These are phyloP conservation scores for Ectemnius continuus DNA, from an alignment of 2,888 invertebrate genomes.

Conservation along the genomic window DNA sequence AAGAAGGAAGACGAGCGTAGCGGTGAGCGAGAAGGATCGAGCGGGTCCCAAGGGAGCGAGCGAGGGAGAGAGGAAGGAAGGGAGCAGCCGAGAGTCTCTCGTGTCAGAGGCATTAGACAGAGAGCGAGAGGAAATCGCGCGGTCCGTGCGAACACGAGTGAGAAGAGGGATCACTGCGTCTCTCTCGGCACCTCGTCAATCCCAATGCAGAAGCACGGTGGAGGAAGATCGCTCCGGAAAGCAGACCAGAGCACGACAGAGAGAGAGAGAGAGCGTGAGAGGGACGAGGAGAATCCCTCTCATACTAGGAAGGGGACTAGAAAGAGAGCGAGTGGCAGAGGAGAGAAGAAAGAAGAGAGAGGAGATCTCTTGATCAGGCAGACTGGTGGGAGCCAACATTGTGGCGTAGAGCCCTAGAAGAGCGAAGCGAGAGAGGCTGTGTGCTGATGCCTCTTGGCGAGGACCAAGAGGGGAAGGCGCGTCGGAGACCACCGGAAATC, in stretches of 20 bases:
- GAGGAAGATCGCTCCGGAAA: neutral
- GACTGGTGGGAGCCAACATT: conserved; percentile 38
- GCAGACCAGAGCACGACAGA: neutral
- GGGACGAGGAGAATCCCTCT: conserved; percentile 14
- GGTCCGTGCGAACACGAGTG: neutral
- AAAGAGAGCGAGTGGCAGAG: neutral
- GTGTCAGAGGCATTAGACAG: neutral
- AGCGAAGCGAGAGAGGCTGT: neutral
- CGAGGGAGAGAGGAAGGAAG: neutral
- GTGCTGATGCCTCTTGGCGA: conserved; percentile 37
- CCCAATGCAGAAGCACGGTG: conserved; percentile 1
- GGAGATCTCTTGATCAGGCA: conserved; percentile 29
- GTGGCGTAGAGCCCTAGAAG: conserved; percentile 2
- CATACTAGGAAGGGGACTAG: neutral
- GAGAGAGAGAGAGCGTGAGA: conserved; percentile 21
- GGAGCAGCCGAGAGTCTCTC: neutral
- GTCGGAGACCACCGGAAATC: conserved; percentile 67
- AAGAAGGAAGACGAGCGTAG: conserved; percentile 12
- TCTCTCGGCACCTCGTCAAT: conserved; percentile 10
- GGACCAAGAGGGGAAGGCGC: conserved; percentile 18
- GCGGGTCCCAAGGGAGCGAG: conserved; percentile 31
- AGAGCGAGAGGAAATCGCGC: conserved; percentile 23
- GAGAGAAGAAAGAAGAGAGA: neutral
- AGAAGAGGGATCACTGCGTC: neutral
- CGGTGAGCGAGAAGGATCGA: neutral